These are phyloP conservation scores for Agrotis exclamationis DNA, from an alignment of 2,888 invertebrate species.

Conservation along the genomic window DNA sequence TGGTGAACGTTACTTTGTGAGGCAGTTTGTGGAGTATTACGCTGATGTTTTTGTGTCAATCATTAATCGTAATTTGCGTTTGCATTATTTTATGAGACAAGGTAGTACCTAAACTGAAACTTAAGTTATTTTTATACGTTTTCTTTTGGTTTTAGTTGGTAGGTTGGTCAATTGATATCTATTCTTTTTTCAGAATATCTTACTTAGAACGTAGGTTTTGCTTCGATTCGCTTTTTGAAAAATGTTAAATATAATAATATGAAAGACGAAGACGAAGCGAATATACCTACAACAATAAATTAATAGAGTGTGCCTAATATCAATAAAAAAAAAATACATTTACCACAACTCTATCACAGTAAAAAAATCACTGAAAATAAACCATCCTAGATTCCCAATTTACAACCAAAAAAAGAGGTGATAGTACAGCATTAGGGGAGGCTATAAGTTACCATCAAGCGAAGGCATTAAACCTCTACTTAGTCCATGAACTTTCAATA, in stretches of 20 bases:
- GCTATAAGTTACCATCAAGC: slow-evolving; percentile 49
- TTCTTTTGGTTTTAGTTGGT: neutral
- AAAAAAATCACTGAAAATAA: neutral
- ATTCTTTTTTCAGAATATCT: neutral
- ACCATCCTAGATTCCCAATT: neutral
- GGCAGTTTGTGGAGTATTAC: slow-evolving; percentile 31
- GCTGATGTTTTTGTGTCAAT: slow-evolving; percentile 29
- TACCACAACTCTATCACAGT: neutral
- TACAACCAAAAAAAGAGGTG: slow-evolving; percentile 12
- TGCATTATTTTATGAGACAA: slow-evolving; percentile 6
- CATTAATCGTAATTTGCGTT: slow-evolving; percentile 8
- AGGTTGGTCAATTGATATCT: neutral
- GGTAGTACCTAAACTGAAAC: neutral
- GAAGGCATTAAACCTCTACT: slow-evolving; percentile 49
- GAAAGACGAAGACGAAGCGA: too few species aligned
- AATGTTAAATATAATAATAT: too few species aligned
- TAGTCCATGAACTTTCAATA: slow-evolving; percentile 53
- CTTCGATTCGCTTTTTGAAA: too few species aligned
- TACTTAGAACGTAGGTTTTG: too few species aligned
- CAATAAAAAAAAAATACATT: too few species aligned
- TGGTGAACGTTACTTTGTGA: slow-evolving; percentile 37
- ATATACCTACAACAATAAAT: too few species aligned
- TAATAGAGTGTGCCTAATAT: too few species aligned
- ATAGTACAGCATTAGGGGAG: slow-evolving; percentile 17
- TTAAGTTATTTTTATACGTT: neutral